Percentiles rank a stretch among this genome's conserved stretches.
These are phyloP conservation scores for Motacilla alba DNA, from an alignment of 2,113 vertebrate species.

Conservation along the genomic window DNA sequence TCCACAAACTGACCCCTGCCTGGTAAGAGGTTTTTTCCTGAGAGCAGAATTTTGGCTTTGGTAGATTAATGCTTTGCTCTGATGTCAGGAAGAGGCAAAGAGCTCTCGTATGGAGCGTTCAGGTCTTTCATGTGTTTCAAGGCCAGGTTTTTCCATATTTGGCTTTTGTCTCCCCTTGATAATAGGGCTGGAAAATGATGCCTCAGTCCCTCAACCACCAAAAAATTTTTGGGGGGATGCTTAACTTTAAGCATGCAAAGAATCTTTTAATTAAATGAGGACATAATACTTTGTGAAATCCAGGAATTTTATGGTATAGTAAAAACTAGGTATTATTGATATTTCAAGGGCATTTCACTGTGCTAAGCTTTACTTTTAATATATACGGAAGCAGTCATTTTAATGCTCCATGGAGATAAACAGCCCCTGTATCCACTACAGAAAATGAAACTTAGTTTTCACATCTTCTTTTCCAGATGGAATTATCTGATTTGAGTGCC, in stretches of 20 bases:
- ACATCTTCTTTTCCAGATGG: background rate
- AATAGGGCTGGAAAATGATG: background rate
- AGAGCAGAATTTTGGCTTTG: background rate
- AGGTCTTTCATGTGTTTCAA: background rate
- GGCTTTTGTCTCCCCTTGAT: background rate
- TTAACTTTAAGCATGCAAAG: background rate
- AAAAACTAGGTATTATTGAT: background rate
- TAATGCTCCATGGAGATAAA: background rate
- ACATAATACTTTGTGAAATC: background rate
- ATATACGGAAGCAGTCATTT: background rate
- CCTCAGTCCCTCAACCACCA: background rate
- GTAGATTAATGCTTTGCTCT: background rate
- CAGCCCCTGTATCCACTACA: background rate
- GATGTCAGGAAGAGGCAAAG: background rate
- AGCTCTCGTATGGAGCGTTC: fast-evolving
- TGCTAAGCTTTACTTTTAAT: background rate
- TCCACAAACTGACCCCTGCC: background rate
- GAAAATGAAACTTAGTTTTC: background rate
- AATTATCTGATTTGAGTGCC: background rate
- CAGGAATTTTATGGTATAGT: background rate
- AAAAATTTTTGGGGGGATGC: background rate
- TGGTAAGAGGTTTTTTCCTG: background rate
- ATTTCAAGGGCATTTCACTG: background rate
- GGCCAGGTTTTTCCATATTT: background rate
- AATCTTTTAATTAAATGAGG: background rate